phyloP scores from a whole-genome alignment of 2,797 vertebrate species.

The Lepidocolaptes lacrymiger region DNA sequence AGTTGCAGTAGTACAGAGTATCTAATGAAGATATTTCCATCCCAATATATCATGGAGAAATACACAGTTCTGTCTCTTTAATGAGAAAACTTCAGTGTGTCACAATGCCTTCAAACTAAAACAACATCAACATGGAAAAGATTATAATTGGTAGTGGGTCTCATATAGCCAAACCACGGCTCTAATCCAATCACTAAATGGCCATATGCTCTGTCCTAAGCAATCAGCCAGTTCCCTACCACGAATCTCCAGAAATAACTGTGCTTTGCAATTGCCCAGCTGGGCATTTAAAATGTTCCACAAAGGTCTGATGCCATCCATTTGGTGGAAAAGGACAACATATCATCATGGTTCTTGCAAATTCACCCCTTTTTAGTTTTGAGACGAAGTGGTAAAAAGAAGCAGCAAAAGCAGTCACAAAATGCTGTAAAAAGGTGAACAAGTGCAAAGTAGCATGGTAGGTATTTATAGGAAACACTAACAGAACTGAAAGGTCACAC shows the following conservation, averaged over 20 bases:
- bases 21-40: background rate
- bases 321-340: background rate
- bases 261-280: slow-evolving; percentile 42
- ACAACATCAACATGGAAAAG: background rate
- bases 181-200: slow-evolving; percentile 26
- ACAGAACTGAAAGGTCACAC: background rate
- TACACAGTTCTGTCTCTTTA: background rate
- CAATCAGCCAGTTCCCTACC: slow-evolving; percentile 39
- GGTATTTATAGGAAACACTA: background rate
- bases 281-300: slow-evolving; percentile 10
- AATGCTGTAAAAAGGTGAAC: background rate
- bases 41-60: background rate
- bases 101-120: background rate
- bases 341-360: background rate
- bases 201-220: slow-evolving; percentile 60
- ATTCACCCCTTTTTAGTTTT: background rate
- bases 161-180: background rate
- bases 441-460: background rate
- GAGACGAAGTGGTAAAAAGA: background rate
- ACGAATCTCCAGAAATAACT: slow-evolving; percentile 46
- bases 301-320: background rate
- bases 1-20: background rate
- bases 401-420: background rate
- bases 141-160: background rate
- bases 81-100: background rate